Evolutionary conservation across 2,888 invertebrate genomes (phyloP), one percentile per base, ranked within the genome.

Genomic region (Zygaena filipendulae): DNA sequence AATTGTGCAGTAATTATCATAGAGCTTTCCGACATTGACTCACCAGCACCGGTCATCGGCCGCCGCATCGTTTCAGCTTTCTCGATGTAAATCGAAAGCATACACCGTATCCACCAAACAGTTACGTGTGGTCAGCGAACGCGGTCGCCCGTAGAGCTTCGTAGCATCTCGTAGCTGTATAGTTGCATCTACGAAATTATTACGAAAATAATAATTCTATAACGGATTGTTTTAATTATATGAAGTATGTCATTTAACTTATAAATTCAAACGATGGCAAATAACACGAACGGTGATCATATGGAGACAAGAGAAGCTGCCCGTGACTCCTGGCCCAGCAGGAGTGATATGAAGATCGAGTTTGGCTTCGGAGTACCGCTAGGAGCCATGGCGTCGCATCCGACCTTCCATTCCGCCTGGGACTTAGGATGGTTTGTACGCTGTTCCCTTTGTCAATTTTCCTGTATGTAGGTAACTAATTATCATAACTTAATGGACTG

Each of bases 341-440:
- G 72, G 3, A 82, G 82, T 21, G 81, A 84, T 27, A 75, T 84
- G 36, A 84, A 84, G 52, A 66, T 84, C 18, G 83, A 84, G 54
- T 60, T 80, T 10, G 77, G 77, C 1, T 74, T 79, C 24, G 77
- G 81, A 20, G 64, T 74, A 27, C 82, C 84, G 4, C 62, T 81
- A 33, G 82, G 81, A 11, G 59, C 77, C 31, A 81, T 81, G 77
- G 77, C 74, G 30, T 64, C 79, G 21, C 77, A 80, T 38, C 79
- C 77, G n/a, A 74, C 80, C 10, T 83, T 80, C 45, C 79, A 81
- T 39, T 77, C 81, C 4, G 62, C 80, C 25, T 83, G 82, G 83
- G 82, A 82, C 45, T 48, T 82, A 38, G 81, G 70, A 28, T 79
- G 74, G 80, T 82, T 50, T 66, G 66, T 45, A 22, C n/a, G n/a